These are phyloP conservation scores for Manis crassicaudata DNA, from an alignment of 2,797 vertebrate genomes.

Conservation along the genomic window DNA sequence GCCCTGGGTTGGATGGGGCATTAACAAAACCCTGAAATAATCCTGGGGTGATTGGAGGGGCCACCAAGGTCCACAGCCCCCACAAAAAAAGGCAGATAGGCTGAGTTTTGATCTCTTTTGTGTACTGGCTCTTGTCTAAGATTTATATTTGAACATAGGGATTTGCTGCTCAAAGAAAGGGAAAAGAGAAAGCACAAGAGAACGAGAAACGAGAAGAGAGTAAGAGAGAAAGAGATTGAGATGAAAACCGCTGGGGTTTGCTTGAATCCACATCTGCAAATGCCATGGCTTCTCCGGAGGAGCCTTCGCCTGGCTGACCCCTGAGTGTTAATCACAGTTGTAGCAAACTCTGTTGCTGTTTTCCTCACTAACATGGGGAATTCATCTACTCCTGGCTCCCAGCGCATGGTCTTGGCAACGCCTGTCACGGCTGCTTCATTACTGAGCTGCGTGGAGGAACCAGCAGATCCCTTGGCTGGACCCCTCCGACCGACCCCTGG, in stretches of 20 bases:
- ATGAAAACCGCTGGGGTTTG: not conserved
- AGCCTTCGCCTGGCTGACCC: not conserved
- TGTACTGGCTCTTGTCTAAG: not conserved
- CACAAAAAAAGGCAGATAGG: not conserved
- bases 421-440: constrained; percentile 28
- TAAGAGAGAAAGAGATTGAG: not conserved
- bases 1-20: not conserved
- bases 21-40: not conserved
- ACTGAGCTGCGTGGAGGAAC: constrained; percentile 43
- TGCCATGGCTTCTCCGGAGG: constrained; percentile 15
- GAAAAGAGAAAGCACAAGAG: not conserved
- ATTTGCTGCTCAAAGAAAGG: not conserved
- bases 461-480: not conserved
- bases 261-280: not conserved
- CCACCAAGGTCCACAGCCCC: not conserved
- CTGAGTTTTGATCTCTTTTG: not conserved
- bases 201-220: not conserved
- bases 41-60: not conserved
- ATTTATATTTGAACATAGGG: not conserved
- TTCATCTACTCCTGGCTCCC: constrained; percentile 35
- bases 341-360: constrained; percentile 47
- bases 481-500: not conserved
- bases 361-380: not conserved
- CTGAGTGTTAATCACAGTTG: not conserved
- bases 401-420: constrained; percentile 1